Conservation (phyloP, 2,888 invertebrate genomes). For the Apeira syringaria region DNA sequence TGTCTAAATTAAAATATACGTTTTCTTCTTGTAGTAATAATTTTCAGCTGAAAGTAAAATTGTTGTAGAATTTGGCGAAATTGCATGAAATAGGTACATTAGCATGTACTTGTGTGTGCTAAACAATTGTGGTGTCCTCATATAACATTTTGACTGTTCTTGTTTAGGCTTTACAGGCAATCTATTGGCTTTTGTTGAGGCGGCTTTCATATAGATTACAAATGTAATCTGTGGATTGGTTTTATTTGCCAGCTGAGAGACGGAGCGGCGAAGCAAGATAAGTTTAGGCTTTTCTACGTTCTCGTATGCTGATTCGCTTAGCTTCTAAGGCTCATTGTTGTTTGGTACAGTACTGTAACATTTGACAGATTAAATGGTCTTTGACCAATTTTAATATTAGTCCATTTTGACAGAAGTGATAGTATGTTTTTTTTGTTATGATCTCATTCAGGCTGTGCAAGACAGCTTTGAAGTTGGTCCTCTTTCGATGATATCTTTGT, state of each 20-base stretch:
- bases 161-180: conserved; percentile 26
- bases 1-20: no score
- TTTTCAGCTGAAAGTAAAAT: conserved; percentile 14
- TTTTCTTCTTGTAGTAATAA: conserved; percentile 1
- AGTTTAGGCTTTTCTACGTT: conserved; percentile 27
- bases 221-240: conserved; percentile 16
- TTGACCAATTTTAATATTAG: no score
- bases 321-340: conserved; percentile 24
- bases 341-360: no score
- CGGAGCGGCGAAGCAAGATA: conserved; percentile 26
- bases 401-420: no score
- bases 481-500: no score
- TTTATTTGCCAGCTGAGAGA: conserved; percentile 17
- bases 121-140: conserved; percentile 19
- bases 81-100: conserved; percentile 6
- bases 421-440: no score
- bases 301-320: conserved; percentile 22
- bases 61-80: conserved; percentile 25
- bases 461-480: no score
- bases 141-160: conserved; percentile 29
- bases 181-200: conserved; percentile 25
- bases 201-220: conserved; percentile 20
- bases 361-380: no score
- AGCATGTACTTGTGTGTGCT: conserved; percentile 21
- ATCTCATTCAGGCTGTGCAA: no score